These are phyloP conservation scores for Artibeus lituratus DNA, from an alignment of 2,797 vertebrate genomes.

Conservation along the genomic window DNA sequence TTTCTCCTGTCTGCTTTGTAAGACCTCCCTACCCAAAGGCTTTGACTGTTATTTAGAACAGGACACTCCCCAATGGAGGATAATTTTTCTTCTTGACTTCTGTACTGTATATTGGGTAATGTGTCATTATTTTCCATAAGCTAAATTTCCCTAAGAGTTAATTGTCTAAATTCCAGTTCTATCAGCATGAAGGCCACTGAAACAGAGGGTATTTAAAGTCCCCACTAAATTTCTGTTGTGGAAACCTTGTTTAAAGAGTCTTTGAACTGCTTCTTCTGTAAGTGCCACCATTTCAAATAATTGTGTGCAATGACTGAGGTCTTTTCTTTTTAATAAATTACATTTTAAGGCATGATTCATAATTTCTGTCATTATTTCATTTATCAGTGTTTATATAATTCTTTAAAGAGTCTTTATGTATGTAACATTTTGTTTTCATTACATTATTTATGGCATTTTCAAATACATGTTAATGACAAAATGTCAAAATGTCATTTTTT, in stretches of 20 bases:
- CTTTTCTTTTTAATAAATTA: conserved; percentile 65
- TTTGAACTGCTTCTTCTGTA: conserved; percentile 25
- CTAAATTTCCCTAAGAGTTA: not conserved
- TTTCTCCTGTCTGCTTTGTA: not conserved
- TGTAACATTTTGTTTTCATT: not conserved
- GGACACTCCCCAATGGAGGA: not conserved
- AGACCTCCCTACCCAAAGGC: not conserved
- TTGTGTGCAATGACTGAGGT: conserved; percentile 35
- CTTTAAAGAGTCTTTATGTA: not conserved
- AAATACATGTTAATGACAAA: not conserved
- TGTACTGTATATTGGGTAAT: not conserved
- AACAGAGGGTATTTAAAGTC: not conserved
- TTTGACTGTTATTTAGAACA: conserved; percentile 3
- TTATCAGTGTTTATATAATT: not conserved
- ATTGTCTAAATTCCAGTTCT: not conserved
- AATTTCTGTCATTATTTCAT: conserved; percentile 24
- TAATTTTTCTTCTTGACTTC: not conserved
- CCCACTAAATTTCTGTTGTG: conserved; percentile 6
- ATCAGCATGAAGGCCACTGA: not conserved
- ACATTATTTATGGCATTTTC: not conserved
- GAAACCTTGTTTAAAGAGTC: conserved; percentile 5
- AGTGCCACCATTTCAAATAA: conserved; percentile 11
- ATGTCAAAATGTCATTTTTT: not conserved
- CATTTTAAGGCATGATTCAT: conserved; percentile 38
- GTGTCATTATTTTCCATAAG: not conserved